These are phyloP conservation scores for Tragelaphus scriptus DNA, from an alignment of 2,113 vertebrate genomes.

Conservation along the genomic window DNA sequence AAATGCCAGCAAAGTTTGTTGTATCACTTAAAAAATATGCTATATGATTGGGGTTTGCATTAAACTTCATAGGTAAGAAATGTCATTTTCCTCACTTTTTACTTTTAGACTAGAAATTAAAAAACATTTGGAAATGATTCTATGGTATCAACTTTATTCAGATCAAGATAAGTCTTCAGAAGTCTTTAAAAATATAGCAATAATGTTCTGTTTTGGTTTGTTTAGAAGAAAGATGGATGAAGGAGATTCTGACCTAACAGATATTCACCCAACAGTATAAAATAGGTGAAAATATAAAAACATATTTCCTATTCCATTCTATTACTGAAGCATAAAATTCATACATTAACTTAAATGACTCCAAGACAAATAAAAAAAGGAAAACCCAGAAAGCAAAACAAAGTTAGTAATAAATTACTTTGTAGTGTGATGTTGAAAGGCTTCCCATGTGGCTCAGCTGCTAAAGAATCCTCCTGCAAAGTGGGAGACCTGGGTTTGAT, in stretches of 20 bases:
- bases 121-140: constrained; percentile 93
- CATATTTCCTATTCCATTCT: constrained; percentile 55
- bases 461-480: not conserved
- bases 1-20: constrained; percentile 81
- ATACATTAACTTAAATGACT: constrained; percentile 66
- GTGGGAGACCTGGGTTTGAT: not conserved
- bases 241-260: constrained; percentile 67
- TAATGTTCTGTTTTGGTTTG: constrained; percentile 53
- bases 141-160: constrained; percentile 89
- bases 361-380: constrained; percentile 65
- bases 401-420: constrained; percentile 64
- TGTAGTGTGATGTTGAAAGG: constrained; percentile 39
- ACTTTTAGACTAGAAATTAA: constrained; percentile 88
- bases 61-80: constrained; percentile 82
- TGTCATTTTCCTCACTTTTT: constrained; percentile 86
- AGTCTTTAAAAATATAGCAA: constrained; percentile 77
- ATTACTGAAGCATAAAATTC: constrained; percentile 63
- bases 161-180: constrained; percentile 88
- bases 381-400: constrained; percentile 64
- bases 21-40: constrained; percentile 71
- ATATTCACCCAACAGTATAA: constrained; percentile 56
- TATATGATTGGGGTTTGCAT: constrained; percentile 75
- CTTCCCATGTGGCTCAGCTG: not conserved
- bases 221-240: constrained; percentile 15
- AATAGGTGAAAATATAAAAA: constrained; percentile 59